Evolutionary conservation across 2,888 invertebrate genomes (phyloP), one percentile per base, ranked within the genome.

Genomic region (Gisinianus flammeolus): DNA sequence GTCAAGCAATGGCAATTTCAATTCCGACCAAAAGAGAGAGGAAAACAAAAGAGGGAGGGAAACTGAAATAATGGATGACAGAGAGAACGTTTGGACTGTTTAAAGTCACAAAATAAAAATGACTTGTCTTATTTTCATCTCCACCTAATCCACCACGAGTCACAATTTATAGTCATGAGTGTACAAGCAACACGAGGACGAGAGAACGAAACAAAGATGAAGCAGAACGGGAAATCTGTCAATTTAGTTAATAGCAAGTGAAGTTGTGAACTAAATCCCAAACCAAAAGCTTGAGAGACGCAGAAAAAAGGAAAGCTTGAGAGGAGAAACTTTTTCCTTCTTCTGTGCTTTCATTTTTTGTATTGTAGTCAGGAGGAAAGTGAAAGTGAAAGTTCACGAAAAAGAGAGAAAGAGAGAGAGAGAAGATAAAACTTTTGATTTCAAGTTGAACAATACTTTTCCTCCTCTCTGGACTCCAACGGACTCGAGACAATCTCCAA

Each of bases 191-290:
- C 24, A 12, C 44, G 44, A 26, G 26, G 5, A 26, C 26, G 62
- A 62, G 22, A 58, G 22, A 58, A n/a, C 22, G n/a, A n/a, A n/a
- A n/a, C n/a, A n/a, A n/a, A n/a, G n/a, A n/a, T n/a, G n/a, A n/a
- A n/a, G n/a, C n/a, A n/a, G n/a, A n/a, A 62, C 2, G 26, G 26
- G 62, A 26, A 62, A 62, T 62, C 62, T 62, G 62, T 62, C 62
- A 62, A 62, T 62, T 62, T 62, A 62, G 24, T 62, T 62, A 62
- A 62, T 26, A 62, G 28, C 24, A 62, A 26, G 44, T 6, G 1
- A 1, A 44, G 3, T 44, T 44, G 19, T 44, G 44, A 44, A 44
- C 3, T 44, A 44, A 44, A 44, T 44, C 44, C 44, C 44, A 12
- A 44, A 44, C 16, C 2, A 44, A 19, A 44, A 19, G 12, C n/a